Evolutionary conservation across 2,888 invertebrate genomes (phyloP), one percentile per base, ranked within the genome.

Genomic region (Bugula neritina): DNA sequence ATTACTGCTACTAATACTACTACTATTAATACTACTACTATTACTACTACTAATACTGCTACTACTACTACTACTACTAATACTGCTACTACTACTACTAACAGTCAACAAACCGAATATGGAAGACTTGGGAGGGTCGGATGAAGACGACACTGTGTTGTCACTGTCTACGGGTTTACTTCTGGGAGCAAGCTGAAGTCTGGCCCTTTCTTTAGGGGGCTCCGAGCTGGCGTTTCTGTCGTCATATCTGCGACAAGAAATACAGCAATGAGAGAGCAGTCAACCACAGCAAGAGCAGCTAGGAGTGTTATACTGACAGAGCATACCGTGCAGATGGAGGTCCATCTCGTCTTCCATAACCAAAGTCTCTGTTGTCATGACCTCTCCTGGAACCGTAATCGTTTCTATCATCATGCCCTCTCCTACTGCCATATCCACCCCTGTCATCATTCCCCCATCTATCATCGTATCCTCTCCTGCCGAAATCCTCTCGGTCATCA

Each of bases 121-220:
- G 35, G 35, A 35, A 21, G 69, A 3, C 73, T 90, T 86, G 71
- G 87, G 87, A 13, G 88, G 87, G 72, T 86, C 83, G n/a, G 63
- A 13, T 87, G 82, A 54, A 85, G 81, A 13, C 81, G 76, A 25
- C 17, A 43, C 43, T 75, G 75, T 34, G 77, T 70, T 23, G 35
- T 75, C 74, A 31, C 85, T 71, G 72, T 89, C 90, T 43, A 88
- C 85, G 0, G 93, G 92, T 77, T 90, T 89, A 1, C 92, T 90
- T 69, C 95, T 88, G 13, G 94, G 94, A 73, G 90, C 87, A 74
- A 96, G 86, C 75, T 91, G 88, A 77, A 96, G 83, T 83, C 90
- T 91, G 10, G 91, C 92, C 72, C 95, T 88, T 78, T 90, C 90
- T 71, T 77, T 79, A 2, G 79, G 77, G 13, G 73, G 73, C 35